Evolutionary conservation across 2,888 invertebrate genomes (phyloP), one percentile per base, ranked within the genome.

Genomic region (Thereva unica): DNA sequence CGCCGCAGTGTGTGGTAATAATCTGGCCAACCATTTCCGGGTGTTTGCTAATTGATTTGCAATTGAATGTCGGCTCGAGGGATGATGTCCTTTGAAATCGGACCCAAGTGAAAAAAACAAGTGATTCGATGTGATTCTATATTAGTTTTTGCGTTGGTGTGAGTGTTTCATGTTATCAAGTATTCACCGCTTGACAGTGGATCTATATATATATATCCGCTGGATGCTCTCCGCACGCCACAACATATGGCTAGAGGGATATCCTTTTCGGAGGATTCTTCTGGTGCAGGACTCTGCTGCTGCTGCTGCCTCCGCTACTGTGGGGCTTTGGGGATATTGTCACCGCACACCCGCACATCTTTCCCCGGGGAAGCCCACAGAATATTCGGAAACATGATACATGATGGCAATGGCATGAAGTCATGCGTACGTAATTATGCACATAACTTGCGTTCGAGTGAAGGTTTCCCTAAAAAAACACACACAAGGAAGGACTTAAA

Each of bases 381-480:
- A 59, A 59, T 59, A 59, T 59, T 49, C 59, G 37, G 59, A 47
- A 59, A 59, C 10, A 47, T 37, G 45, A 59, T 59, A 45, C 34
- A 23, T 23, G 23, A 23, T 23, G 23, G 23, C 23, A 49, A 59
- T 47, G 59, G 59, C 59, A 59, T 37, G 59, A 59, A 59, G 37
- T 59, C 47, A 59, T 59, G 59, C 49, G 47, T 59, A 40, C 59
- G 38, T 59, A 59, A 59, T 59, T 59, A 59, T 59, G 45, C 59
- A 44, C 40, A 59, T 59, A 47, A 47, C 40, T 59, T 47, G 10
- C 10, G 23, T 23, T 23, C 7, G 34, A 1, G n/a, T 37, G 12
- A 47, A 4, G 59, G 12, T 9, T 59, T 47, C 6, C 23, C 23
- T 2, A 2, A 23, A 23, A 23, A 23, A 23, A 23, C n/a, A n/a